Percentiles rank a stretch among this genome's conserved stretches.
Conservation (phyloP, 1,140 invertebrate genomes). For the Calliphora vicina region DNA sequence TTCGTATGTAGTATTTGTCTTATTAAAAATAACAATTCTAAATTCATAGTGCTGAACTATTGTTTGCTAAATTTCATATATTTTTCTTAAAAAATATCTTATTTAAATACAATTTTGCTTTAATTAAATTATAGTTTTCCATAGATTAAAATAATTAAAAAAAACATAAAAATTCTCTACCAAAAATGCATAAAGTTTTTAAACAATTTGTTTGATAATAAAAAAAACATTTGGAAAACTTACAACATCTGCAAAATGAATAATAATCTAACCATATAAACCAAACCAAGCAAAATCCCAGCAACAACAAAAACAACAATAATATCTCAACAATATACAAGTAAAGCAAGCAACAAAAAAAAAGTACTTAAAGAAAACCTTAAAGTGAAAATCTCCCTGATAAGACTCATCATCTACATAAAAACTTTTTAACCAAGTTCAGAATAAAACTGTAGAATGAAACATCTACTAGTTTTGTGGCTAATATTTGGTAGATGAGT, state of each 20-base stretch:
- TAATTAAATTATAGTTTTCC: no score
- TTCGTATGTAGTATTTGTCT: no score
- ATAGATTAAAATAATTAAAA: no score
- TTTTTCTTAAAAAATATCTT: no score
- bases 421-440: conserved; percentile 17
- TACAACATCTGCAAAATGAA: not conserved
- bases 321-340: not conserved
- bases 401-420: conserved; percentile 21
- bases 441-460: not conserved
- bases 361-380: conserved; percentile 23
- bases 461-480: conserved; percentile 1
- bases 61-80: no score
- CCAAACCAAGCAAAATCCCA: not conserved
- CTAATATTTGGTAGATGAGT: conserved; percentile 18
- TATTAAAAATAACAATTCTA: no score
- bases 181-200: not conserved
- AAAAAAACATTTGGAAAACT: not conserved
- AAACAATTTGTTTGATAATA: not conserved
- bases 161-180: no score
- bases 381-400: conserved; percentile 27
- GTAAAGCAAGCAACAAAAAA: not conserved
- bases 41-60: no score
- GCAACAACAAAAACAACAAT: not conserved
- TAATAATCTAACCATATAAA: not conserved
- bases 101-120: no score